Evolutionary conservation across 2,113 vertebrate species (phyloP), one percentile per base, ranked within the genome.

Genomic region (Corythornis madagascariensis): DNA sequence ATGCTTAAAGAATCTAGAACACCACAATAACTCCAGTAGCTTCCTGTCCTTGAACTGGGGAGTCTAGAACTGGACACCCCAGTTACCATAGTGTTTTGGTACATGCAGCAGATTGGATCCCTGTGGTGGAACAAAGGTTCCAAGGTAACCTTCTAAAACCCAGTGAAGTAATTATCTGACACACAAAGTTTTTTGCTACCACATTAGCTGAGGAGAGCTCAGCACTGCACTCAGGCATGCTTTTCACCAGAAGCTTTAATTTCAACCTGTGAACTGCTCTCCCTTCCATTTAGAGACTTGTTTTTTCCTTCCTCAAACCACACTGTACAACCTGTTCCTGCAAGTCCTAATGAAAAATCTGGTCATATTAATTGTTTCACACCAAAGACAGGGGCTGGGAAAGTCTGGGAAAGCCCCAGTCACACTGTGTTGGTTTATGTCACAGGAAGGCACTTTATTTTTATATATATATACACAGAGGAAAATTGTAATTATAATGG

Each of bases 131-230:
- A 53, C 16, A 42, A 75, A 31, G 0, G 2, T 53, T 57, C 22
- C 0, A 1, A 28, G 24, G 43, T 25, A 14, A 15, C 2, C 29
- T 7, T 48, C n/a, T 53, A 53, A 35, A 25, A 4, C 1, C 10
- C 15, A 5, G 2, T 26, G 24, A 64, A 61, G 22, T 25, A 66
- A 47, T 64, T 40, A 11, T 59, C 67, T 65, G 50, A 43, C 5
- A 9, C 10, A 21, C 2, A 35, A 65, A 53, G 28, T 53, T 6
- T 33, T 60, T 0, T 12, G 17, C 53, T 60, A 66, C 40, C n/a
- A 53, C 33, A 8, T 35, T 53, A 66, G 21, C 53, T 45, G 11
- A 66, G 56, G 28, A 45, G 48, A 64, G 4, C 24, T 85, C 38
- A 82, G 31, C 35, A 22, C 15, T 83, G n/a, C 35, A 47, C 7